These are phyloP conservation scores for Spodoptera littoralis DNA, from an alignment of 2,888 invertebrate genomes.

Conservation along the genomic window DNA sequence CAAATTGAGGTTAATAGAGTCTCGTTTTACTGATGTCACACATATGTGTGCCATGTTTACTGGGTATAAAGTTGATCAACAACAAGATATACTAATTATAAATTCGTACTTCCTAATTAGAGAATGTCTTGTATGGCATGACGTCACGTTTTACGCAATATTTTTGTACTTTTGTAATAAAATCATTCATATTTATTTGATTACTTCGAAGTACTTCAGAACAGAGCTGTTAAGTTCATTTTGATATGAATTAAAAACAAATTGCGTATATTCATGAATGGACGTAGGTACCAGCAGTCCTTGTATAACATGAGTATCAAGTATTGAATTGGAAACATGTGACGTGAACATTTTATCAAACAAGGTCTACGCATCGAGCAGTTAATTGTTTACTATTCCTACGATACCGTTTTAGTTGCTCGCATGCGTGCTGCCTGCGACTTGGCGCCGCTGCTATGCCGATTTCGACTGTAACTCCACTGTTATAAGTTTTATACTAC, in stretches of 20 bases:
- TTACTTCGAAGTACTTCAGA: slow-evolving; percentile 15
- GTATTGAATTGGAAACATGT: slow-evolving; percentile 70
- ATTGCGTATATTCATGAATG: slow-evolving; percentile 52
- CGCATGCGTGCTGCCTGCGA: slow-evolving; percentile 74
- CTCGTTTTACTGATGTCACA: slow-evolving; percentile 84
- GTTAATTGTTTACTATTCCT: slow-evolving; percentile 85
- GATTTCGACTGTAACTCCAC: slow-evolving; percentile 64
- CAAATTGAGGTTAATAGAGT: slow-evolving; percentile 87
- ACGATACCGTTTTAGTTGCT: slow-evolving; percentile 80
- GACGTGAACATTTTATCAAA: slow-evolving; percentile 77
- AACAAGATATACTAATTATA: slow-evolving; percentile 76
- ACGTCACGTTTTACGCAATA: slow-evolving; percentile 65
- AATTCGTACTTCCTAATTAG: slow-evolving; percentile 72
- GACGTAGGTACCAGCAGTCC: slow-evolving; percentile 57
- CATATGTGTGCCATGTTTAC: slow-evolving; percentile 87
- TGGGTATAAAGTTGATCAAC: slow-evolving; percentile 77
- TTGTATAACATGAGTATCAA: slow-evolving; percentile 62
- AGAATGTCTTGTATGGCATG: slow-evolving; percentile 63
- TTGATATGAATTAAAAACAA: slow-evolving; percentile 24
- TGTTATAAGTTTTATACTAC: slow-evolving; percentile 67
- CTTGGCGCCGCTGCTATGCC: slow-evolving; percentile 53
- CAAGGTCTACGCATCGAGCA: slow-evolving; percentile 77
- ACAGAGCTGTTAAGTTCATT: slow-evolving; percentile 17
- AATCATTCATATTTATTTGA: slow-evolving; percentile 24
- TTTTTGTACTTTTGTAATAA: slow-evolving; percentile 38